These are phyloP conservation scores for Saguinus midas DNA, from an alignment of 2,113 vertebrate species.

Conservation along the genomic window DNA sequence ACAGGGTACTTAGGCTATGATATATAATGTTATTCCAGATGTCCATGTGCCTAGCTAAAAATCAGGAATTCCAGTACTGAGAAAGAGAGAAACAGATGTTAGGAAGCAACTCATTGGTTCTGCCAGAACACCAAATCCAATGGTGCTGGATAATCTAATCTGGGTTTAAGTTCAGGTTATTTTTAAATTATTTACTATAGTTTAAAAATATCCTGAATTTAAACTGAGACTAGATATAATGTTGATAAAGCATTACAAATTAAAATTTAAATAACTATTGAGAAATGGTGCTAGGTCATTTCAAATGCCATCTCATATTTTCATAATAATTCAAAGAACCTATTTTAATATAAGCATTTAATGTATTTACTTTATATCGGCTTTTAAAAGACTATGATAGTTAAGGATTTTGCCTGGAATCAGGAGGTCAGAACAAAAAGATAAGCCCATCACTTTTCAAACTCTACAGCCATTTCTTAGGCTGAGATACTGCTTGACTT, in stretches of 20 bases:
- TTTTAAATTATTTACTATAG: neutral
- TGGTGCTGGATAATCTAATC: neutral
- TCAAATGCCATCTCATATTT: neutral
- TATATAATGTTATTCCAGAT: neutral
- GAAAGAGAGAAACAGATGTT: neutral
- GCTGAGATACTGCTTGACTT: neutral
- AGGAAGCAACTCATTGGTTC: neutral
- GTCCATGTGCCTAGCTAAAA: neutral
- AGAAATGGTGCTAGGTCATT: neutral
- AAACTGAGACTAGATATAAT: neutral
- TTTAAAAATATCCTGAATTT: no score
- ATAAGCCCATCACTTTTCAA: neutral
- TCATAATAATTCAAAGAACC: neutral
- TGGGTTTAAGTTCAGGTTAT: conserved; percentile 12
- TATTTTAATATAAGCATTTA: neutral
- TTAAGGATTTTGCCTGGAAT: neutral
- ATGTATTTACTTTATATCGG: neutral
- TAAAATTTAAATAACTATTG: neutral
- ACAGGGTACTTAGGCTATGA: neutral
- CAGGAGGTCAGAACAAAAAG: neutral
- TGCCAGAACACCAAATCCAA: neutral
- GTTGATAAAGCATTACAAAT: neutral
- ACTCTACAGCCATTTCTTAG: neutral
- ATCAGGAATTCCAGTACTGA: neutral
- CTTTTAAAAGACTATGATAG: neutral